Evolutionary conservation across 2,888 invertebrate genomes (phyloP).

Genomic region (Agrotis clavis): DNA sequence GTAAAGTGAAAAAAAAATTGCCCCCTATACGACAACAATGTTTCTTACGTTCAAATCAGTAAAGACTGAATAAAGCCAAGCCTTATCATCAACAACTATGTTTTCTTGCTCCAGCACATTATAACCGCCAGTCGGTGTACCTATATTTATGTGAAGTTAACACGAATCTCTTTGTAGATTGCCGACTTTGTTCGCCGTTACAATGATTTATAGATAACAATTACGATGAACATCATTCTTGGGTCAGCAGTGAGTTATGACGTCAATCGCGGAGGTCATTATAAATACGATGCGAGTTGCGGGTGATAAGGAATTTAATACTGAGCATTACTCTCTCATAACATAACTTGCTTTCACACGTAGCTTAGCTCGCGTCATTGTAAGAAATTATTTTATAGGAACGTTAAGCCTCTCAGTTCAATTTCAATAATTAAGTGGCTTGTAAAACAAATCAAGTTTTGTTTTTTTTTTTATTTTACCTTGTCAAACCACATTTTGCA

Average conservation of each 20-base stretch:
- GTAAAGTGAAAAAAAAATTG: too few relatives aligned
- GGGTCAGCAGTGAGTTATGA: constrained; percentile 24
- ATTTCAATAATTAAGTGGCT: too few relatives aligned
- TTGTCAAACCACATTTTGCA: not conserved
- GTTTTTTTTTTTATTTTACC: too few relatives aligned
- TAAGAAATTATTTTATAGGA: too few relatives aligned
- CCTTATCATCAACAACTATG: not conserved
- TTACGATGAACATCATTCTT: not conserved
- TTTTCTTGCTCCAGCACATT: not conserved
- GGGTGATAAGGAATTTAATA: not conserved
- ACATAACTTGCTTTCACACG: too few relatives aligned
- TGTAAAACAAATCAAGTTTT: too few relatives aligned
- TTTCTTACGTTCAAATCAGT: not conserved
- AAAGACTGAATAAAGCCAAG: not conserved
- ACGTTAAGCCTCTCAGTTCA: too few relatives aligned
- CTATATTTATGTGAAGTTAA: constrained; percentile 44
- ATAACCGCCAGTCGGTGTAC: not conserved
- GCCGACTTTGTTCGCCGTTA: not conserved
- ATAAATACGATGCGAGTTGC: not conserved
- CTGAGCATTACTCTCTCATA: not conserved
- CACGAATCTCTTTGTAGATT: constrained; percentile 45
- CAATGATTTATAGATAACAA: constrained; percentile 20
- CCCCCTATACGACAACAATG: not conserved
- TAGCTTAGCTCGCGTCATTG: too few relatives aligned
- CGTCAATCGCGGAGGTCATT: constrained; percentile 1